phyloP scores from a whole-genome alignment of 2,888 invertebrate genomes.

The Dasypolia templi region DNA sequence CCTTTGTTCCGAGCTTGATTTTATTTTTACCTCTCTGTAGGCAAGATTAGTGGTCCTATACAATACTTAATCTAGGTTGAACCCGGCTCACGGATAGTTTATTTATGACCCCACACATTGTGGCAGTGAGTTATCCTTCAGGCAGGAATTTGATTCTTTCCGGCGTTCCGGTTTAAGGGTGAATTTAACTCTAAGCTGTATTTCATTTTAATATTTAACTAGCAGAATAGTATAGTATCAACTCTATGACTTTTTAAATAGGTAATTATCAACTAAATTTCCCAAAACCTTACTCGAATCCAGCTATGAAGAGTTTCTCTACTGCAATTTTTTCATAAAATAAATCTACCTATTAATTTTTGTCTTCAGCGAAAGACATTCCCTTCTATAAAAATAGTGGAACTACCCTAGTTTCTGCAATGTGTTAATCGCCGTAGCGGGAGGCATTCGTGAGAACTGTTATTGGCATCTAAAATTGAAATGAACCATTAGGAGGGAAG shows the following conservation, averaged over 20 bases:
- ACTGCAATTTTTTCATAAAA: no score
- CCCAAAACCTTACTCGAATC: background rate
- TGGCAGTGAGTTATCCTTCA: conserved; percentile 40
- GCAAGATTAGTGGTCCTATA: conserved; percentile 49
- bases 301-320: background rate
- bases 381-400: conserved; percentile 32
- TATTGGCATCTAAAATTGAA: conserved; percentile 70
- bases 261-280: background rate
- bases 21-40: conserved; percentile 51
- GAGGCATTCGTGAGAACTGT: conserved; percentile 67
- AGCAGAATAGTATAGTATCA: background rate
- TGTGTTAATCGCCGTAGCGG: conserved; percentile 49
- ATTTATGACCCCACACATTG: conserved; percentile 49
- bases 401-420: conserved; percentile 33
- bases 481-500: conserved; percentile 69
- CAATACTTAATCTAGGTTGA: conserved; percentile 46
- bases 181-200: conserved; percentile 10
- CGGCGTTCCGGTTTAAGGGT: conserved; percentile 21
- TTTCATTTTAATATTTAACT: background rate
- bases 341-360: conserved; percentile 4
- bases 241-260: background rate
- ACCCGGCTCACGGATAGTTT: conserved; percentile 50
- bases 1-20: conserved; percentile 53
- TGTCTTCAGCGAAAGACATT: conserved; percentile 11
- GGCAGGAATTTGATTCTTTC: conserved; percentile 42